Evolutionary conservation across 2,888 invertebrate genomes (phyloP).

Genomic region (Rambutsinella grinnellia): DNA sequence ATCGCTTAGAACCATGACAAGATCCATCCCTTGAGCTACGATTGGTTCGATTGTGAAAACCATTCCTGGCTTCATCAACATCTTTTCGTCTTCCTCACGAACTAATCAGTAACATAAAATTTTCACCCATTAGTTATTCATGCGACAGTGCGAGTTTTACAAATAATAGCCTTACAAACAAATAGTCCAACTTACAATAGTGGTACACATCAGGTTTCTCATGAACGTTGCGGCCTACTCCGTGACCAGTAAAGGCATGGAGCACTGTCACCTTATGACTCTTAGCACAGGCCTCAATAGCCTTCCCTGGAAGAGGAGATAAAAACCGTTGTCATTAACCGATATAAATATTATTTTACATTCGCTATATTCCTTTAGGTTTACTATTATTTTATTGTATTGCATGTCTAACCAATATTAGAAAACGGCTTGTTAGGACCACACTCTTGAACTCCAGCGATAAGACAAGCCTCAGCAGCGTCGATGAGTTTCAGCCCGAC

Average conservation of each 20-base stretch:
- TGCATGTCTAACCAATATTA: constrained; percentile 70
- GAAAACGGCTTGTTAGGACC: constrained; percentile 72
- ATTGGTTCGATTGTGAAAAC: constrained; percentile 96
- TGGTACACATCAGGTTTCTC: constrained; percentile 92
- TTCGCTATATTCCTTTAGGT: neutral
- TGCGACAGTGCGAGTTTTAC: neutral
- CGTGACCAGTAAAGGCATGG: constrained; percentile 90
- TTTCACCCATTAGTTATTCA: neutral
- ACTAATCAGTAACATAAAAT: no score
- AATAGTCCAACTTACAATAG: constrained; percentile 74
- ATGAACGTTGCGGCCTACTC: constrained; percentile 93
- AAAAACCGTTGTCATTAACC: neutral
- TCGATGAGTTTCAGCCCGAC: constrained; percentile 78
- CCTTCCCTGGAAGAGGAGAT: constrained; percentile 72
- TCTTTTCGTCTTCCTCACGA: neutral
- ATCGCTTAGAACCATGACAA: constrained; percentile 82
- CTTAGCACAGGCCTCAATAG: constrained; percentile 77
- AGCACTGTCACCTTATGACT: constrained; percentile 78
- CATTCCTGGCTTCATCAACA: constrained; percentile 86
- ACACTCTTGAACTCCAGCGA: constrained; percentile 74
- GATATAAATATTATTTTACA: neutral
- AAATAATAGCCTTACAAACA: neutral
- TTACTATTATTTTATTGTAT: neutral
- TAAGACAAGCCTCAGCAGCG: constrained; percentile 79
- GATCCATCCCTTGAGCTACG: constrained; percentile 80